phyloP scores from a whole-genome alignment of 1,140 invertebrate species.

The Trissolcus basalis region DNA sequence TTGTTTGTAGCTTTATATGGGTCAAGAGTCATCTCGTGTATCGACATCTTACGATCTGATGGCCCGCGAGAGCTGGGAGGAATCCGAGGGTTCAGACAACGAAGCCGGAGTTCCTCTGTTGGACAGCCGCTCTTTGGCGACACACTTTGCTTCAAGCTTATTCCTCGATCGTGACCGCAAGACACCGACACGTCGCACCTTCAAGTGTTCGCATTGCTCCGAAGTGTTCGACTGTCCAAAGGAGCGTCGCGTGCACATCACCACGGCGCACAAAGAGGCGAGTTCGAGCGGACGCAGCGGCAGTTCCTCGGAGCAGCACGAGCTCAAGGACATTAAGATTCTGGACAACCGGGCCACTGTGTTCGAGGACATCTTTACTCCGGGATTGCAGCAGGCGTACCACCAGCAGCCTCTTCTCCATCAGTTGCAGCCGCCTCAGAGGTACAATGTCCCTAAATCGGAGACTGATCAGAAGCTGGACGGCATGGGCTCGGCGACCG shows the following conservation, averaged over 20 bases:
- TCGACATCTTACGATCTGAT: conserved; percentile 81
- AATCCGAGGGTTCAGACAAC: conserved; percentile 81
- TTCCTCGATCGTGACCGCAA: conserved; percentile 75
- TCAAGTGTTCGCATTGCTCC: conserved; percentile 79
- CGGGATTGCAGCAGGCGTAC: conserved; percentile 69
- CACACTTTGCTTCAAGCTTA: conserved; percentile 73
- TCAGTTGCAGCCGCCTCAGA: conserved; percentile 70
- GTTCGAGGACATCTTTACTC: conserved; percentile 73
- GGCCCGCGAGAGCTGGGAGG: conserved; percentile 81
- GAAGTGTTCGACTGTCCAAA: conserved; percentile 80
- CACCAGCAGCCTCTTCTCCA: conserved; percentile 70
- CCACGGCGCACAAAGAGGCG: conserved; percentile 74
- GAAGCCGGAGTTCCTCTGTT: conserved; percentile 72
- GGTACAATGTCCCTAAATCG: conserved; percentile 58
- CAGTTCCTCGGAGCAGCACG: conserved; percentile 62
- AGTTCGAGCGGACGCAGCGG: conserved; percentile 71
- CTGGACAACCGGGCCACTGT: conserved; percentile 71
- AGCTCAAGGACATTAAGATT: conserved; percentile 73
- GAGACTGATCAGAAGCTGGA: conserved; percentile 68
- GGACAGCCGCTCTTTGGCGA: conserved; percentile 73
- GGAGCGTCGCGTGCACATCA: conserved; percentile 80
- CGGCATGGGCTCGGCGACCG: conserved; percentile 58
- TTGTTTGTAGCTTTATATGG: conserved; percentile 76
- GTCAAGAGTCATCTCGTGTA: conserved; percentile 77
- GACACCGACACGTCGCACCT: conserved; percentile 72